Evolutionary conservation across 2,113 vertebrate genomes (phyloP).

Genomic region (Camelus bactrianus): DNA sequence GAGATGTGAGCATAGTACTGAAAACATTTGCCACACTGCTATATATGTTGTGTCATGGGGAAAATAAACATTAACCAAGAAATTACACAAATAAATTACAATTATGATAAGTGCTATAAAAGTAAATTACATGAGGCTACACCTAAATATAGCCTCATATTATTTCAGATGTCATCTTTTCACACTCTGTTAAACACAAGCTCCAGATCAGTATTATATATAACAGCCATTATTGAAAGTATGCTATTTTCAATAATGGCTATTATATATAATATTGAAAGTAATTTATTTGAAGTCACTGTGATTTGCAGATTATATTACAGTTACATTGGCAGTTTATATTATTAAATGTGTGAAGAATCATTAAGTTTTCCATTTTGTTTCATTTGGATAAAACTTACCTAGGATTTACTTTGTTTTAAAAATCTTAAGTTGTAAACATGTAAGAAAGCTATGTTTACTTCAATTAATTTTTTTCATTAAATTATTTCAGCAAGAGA

Average conservation of each 20-base stretch:
- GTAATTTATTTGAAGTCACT: not conserved
- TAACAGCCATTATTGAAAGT: not conserved
- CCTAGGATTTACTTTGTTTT: not conserved
- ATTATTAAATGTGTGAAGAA: not conserved
- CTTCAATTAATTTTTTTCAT: not conserved
- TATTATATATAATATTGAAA: not conserved
- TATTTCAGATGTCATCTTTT: conserved; percentile 26
- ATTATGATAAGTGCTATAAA: not conserved
- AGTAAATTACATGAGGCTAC: not conserved
- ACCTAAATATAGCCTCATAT: not conserved
- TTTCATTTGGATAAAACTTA: not conserved
- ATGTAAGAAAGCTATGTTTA: not conserved
- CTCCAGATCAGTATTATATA: not conserved
- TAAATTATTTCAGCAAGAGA: not conserved
- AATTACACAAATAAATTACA: conserved; percentile 36
- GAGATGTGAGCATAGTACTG: not conserved
- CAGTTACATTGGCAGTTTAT: not conserved
- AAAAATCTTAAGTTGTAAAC: conserved; percentile 7
- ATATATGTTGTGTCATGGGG: not conserved
- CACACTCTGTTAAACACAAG: not conserved
- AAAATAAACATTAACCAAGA: conserved; percentile 34
- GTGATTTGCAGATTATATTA: not conserved
- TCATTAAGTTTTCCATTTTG: not conserved
- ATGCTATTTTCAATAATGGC: not conserved
- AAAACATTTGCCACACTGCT: not conserved